A percentile compares a stretch with the other conserved stretches of the same genome.
Evolutionary conservation across 2,113 vertebrate genomes (phyloP).

Genomic region (Vulpes vulpes): DNA sequence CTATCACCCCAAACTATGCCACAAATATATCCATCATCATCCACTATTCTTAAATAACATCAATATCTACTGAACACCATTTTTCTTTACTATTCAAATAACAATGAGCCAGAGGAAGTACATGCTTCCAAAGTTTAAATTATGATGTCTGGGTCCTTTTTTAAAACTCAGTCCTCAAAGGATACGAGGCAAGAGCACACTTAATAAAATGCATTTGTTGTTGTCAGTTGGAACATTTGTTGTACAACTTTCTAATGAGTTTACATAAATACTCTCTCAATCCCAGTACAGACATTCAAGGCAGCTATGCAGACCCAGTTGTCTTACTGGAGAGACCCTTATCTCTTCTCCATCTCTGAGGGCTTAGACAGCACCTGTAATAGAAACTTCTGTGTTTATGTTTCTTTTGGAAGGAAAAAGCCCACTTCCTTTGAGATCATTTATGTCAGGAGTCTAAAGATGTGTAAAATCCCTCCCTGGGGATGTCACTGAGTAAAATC

Average conservation of each 20-base stretch:
- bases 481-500: background rate
- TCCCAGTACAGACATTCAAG: background rate
- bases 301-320: background rate
- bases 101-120: background rate
- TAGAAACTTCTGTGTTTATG: background rate
- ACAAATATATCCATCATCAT: background rate
- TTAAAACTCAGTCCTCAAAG: background rate
- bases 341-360: background rate
- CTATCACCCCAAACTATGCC: background rate
- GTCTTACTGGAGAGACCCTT: background rate
- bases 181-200: background rate
- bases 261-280: background rate
- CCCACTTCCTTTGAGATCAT: background rate
- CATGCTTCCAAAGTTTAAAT: background rate
- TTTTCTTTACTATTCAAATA: background rate
- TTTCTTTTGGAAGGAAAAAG: background rate
- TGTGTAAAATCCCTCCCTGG: background rate
- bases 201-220: background rate
- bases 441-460: constrained; percentile 29
- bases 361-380: background rate
- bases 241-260: background rate
- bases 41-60: background rate
- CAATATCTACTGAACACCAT: background rate
- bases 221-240: background rate
- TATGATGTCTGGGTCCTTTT: background rate